Base-by-base conservation (phyloP, 2,888 invertebrate genomes). In the Melinopterus prodromus region DNA sequence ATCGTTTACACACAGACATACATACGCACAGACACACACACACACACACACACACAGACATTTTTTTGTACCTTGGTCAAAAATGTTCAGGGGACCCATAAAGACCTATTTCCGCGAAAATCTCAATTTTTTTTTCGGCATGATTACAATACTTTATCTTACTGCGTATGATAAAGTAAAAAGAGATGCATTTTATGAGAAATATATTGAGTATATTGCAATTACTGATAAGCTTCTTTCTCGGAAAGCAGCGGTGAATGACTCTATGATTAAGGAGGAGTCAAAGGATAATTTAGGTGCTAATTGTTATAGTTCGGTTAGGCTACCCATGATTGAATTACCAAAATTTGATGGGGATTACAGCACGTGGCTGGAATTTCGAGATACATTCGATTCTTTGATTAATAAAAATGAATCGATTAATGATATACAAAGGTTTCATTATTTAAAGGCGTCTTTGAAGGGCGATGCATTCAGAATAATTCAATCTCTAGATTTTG, bases 261-360 rank as follows among this genome's bases (percentile, higher is more conserved):
- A 71, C 26, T 35, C 26, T 16, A 71, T 71, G 71, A 16, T 71
- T 35, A 71, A 16, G 26, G 26, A 26, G 26, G 26, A 26, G 26
- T 26, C 26, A 26, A 26, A 26, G 26, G 26, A 26, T 26, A 26
- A 26, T 26, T 26, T 26, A 26, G 26, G 26, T 26, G 26, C 26
- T 26, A 26, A 26, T 26, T 26, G 26, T 26, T 26, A 26, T 26
- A 26, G 26, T 26, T 26, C 26, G 26, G 26, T 77, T 6, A 26
- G 36, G 72, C 26, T 72, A 9, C 71, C 72, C n/a, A 15, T 38
- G 9, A 78, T 78, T 26, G 16, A 78, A 72, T 36, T 79, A 37
- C 76, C 76, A 14, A 76, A 79, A 70, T 76, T 76, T n/a, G 38
- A 70, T 35, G 79, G 79, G 38, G 26, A 26, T n/a, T 79, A 76